Base-by-base conservation (phyloP, 2,113 vertebrate species). In the human region DNA sequence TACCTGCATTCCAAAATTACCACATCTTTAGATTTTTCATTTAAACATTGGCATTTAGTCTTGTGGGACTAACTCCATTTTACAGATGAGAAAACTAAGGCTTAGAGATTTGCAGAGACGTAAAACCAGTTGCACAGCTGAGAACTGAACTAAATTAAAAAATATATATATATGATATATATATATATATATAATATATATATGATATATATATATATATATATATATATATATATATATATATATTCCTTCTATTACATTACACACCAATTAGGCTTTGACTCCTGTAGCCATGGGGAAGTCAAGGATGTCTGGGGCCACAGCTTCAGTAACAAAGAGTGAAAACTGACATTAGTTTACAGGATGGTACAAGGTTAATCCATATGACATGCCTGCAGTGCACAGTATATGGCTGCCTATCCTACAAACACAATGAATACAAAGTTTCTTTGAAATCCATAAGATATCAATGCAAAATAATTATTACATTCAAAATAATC, bases 401-500 rank as follows among this genome's bases (percentile, higher is more conserved):
- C 4, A 50, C 11, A 73, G 22, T n/a, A 35, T 11, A 9, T 38
- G 25, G 8, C 55, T 86, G 20, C 30, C 48, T 61, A 40, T n/a
- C 14, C 20, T 50, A 30, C 6, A 78, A 50, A 59, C 27, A 43
- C 22, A 64, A 50, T 59, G 32, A 55, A 66, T 79, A 61, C 12
- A 57, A 35, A 9, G 43, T 82, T 86, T 68, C 12, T 59, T 76
- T 89, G 57, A 97, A 89, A 80, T 70, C 13, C 8, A 43, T 22
- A 78, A 73, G 10, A 61, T 48, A 38, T 20, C 12, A 92, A 40
- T 59, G 72, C 3, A 55, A 88, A 88, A 76, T 59, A 70, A 35
- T 70, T 9, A 85, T 32, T 89, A 68, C 38, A 92, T 90, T 90
- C 55, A 73, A 92, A 96, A 70, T 95, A 92, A 89, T 55, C 55